Evolutionary conservation across 92 coral and sea anemone species (phyloP).

Genomic region (Blastomussa wellsi): DNA sequence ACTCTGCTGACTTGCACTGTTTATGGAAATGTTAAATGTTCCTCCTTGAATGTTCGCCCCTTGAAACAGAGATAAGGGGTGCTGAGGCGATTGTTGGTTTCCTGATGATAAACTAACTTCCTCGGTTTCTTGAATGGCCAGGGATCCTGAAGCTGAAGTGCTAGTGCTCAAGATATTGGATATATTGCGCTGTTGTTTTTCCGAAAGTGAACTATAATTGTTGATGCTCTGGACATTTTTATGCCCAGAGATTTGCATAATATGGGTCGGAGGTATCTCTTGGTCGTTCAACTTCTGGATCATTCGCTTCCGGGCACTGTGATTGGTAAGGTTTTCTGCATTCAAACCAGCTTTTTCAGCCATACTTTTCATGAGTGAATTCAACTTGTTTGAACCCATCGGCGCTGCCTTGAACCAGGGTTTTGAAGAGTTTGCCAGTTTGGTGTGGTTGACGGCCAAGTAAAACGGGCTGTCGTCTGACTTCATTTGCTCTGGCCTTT

Average conservation of each 20-base stretch:
- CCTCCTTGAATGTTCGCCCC: constrained; percentile 9
- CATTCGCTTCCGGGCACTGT: too few species aligned
- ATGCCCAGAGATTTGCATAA: too few species aligned
- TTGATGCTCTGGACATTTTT: constrained; percentile 50
- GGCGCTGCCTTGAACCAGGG: constrained; percentile 35
- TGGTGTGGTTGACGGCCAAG: not conserved
- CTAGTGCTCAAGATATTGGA: constrained; percentile 6
- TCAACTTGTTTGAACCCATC: constrained; percentile 58
- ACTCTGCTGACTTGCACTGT: too few species aligned
- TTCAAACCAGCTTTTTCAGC: too few species aligned
- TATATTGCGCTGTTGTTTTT: constrained; percentile 2
- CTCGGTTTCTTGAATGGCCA: not conserved
- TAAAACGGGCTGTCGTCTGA: not conserved
- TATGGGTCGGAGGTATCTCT: too few species aligned
- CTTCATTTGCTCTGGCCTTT: constrained; percentile 31
- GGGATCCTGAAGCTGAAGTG: too few species aligned
- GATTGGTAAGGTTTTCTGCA: too few species aligned
- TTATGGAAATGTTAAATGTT: constrained; percentile 5
- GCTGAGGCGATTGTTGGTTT: constrained; percentile 10
- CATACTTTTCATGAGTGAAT: constrained; percentile 59
- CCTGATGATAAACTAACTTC: not conserved
- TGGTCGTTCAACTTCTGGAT: too few species aligned
- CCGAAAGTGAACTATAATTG: constrained; percentile 40
- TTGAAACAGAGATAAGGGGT: not conserved
- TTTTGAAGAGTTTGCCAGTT: not conserved